Percentiles rank a stretch among this genome's conserved stretches.
These are phyloP conservation scores for Pammene aurita DNA, from an alignment of 2,888 invertebrate species.

Conservation along the genomic window DNA sequence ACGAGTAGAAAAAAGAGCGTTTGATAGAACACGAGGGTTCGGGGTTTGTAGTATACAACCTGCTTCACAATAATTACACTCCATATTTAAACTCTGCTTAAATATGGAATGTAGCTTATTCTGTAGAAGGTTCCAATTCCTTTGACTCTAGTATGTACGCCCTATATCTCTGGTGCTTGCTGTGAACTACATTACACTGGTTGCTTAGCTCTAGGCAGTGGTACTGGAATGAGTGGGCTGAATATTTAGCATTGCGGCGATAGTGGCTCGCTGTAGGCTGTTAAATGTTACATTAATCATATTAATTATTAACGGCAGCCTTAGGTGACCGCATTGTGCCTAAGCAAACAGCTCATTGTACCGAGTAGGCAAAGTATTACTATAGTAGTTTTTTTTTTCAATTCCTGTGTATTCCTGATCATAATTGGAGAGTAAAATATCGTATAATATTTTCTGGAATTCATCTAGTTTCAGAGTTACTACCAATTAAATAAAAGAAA, in stretches of 20 bases:
- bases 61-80: too few relatives aligned
- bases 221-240: slow-evolving; percentile 7
- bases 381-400: too few relatives aligned
- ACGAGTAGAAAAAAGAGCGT: too few relatives aligned
- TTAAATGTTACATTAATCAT: slow-evolving; percentile 38
- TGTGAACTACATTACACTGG: background rate
- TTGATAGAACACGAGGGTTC: too few relatives aligned
- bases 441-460: too few relatives aligned
- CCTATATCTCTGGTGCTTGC: too few relatives aligned
- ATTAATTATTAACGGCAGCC: slow-evolving; percentile 18
- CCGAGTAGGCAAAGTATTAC: too few relatives aligned
- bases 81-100: background rate
- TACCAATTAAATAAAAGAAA: too few relatives aligned
- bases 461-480: too few relatives aligned
- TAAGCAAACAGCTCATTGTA: background rate
- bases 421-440: too few relatives aligned
- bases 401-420: too few relatives aligned
- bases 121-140: background rate
- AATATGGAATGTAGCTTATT: background rate
- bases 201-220: background rate
- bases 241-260: slow-evolving; percentile 34
- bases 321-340: background rate
- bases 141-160: background rate
- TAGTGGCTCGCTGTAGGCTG: slow-evolving; percentile 17
- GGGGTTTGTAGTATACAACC: too few relatives aligned